phyloP scores from a whole-genome alignment of 2,888 invertebrate species.

The Halictus ligatus region DNA sequence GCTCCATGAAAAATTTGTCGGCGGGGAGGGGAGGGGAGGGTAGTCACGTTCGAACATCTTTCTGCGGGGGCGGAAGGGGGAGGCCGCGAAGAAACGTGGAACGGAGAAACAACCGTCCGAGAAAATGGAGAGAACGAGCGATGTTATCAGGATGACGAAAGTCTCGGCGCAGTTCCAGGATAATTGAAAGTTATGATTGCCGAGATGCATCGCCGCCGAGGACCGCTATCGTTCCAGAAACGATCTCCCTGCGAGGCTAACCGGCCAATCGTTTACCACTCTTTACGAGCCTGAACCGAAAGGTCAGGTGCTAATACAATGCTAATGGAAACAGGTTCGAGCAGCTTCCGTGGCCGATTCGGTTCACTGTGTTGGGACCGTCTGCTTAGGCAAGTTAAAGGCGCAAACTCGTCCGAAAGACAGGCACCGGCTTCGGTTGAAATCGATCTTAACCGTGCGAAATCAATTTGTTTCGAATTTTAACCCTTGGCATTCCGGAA shows the following conservation, averaged over 20 bases:
- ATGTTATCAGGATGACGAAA: constrained; percentile 75
- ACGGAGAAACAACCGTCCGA: neutral
- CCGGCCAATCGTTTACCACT: neutral
- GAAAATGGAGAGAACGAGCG: constrained; percentile 58
- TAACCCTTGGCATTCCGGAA: too few relatives aligned
- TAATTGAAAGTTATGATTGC: constrained; percentile 76
- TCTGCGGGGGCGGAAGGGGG: neutral
- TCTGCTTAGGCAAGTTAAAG: neutral
- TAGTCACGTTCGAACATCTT: neutral
- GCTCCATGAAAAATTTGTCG: neutral
- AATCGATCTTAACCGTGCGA: neutral
- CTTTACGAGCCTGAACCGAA: constrained; percentile 21
- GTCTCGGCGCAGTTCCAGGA: constrained; percentile 64
- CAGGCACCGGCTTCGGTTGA: neutral
- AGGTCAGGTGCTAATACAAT: constrained; percentile 47
- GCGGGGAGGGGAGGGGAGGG: neutral
- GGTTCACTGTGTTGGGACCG: neutral
- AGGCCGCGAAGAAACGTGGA: constrained; percentile 4
- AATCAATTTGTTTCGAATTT: neutral
- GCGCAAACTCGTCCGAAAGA: neutral
- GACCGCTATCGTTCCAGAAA: constrained; percentile 2
- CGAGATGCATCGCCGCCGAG: neutral
- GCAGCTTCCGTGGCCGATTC: constrained; percentile 27
- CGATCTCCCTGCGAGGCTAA: constrained; percentile 24
- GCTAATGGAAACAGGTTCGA: constrained; percentile 47